Base-by-base conservation (phyloP, 2,888 invertebrate species). In the Drosophila melanosoma region DNA sequence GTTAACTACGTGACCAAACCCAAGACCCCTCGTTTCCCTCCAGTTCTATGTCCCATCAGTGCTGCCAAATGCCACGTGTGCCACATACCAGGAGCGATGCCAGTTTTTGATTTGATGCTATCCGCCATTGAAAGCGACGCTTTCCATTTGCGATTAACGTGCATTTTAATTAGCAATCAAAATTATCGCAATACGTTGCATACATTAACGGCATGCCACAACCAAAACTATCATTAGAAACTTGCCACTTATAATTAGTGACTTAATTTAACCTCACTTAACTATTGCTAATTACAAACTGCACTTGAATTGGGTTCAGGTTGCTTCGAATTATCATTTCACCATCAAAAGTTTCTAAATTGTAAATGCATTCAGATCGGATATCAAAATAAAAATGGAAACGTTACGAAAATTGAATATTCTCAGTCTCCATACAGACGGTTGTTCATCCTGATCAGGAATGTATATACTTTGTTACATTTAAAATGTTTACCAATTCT, bases 61-160 rank as follows among this genome's bases (percentile, higher is more conserved):
- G 20, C 32, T 64, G 20, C 48, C 35, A 42, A 26, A 29, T 40
- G 49, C 69, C 75, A 75, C 62, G 69, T 74, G 62, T 54, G 57
- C 23, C 65, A 62, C 76, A 78, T 45, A 48, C 33, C 54, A 29
- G 57, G 51, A 60, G 52, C 58, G 26, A 48, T 76, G 60, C 29
- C 57, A 48, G 69, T 76, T 76, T 79, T 76, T 79, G 74, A 81
- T 77, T 54, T 63, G 67, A 63, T 66, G 52, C 65, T 42, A 62
- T 65, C 56, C 61, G 67, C 38, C 32, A 45, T 68, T 51, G 67
- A 63, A 65, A 62, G 76, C 64, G 65, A 61, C 70, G 64, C 68
- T 58, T 45, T 64, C 71, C 69, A 88, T 86, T 76, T 68, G 40
- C 87, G 84, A 89, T 85, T 87, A 87, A 84, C 87, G 72, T 79